Evolutionary conservation across 2,888 invertebrate species (phyloP), one percentile per base, ranked within the genome.

Genomic region (Microchrysa polita): DNA sequence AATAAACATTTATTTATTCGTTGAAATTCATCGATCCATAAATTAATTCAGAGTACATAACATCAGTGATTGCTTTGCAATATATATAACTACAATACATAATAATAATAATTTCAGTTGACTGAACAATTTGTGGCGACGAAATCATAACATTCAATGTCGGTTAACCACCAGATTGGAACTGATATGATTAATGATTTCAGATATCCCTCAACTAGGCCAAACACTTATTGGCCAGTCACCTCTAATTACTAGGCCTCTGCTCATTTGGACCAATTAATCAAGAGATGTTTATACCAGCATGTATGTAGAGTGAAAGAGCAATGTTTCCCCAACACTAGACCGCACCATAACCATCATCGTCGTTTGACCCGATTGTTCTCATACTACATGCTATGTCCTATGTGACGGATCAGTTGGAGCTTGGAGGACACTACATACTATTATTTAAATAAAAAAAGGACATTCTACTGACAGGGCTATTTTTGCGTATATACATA

Each of bases 51-150:
- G n/a, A n/a, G n/a, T n/a, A n/a, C n/a, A n/a, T n/a, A n/a, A n/a
- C n/a, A n/a, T n/a, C n/a, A n/a, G n/a, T n/a, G n/a, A n/a, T n/a
- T n/a, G n/a, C n/a, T n/a, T n/a, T n/a, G n/a, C n/a, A n/a, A n/a
- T n/a, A n/a, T n/a, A n/a, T n/a, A n/a, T n/a, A n/a, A n/a, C n/a
- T n/a, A n/a, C n/a, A n/a, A n/a, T n/a, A n/a, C n/a, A n/a, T n/a
- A n/a, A n/a, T n/a, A n/a, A n/a, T n/a, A n/a, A 59, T 59, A 59
- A 59, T 59, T 59, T 23, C 23, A 59, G 23, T 59, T 59, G 59
- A 59, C 59, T 59, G 23, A 27, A 27, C 59, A 59, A 22, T 59
- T 59, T 59, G 59, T 10, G 48, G 48, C 12, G 10, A 12, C 27
- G 27, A 7, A 34, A 34, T 2, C 27, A 34, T 48, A 48, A 48